phyloP scores from a whole-genome alignment of 1,140 invertebrate species.

The Piezodorus guildinii region DNA sequence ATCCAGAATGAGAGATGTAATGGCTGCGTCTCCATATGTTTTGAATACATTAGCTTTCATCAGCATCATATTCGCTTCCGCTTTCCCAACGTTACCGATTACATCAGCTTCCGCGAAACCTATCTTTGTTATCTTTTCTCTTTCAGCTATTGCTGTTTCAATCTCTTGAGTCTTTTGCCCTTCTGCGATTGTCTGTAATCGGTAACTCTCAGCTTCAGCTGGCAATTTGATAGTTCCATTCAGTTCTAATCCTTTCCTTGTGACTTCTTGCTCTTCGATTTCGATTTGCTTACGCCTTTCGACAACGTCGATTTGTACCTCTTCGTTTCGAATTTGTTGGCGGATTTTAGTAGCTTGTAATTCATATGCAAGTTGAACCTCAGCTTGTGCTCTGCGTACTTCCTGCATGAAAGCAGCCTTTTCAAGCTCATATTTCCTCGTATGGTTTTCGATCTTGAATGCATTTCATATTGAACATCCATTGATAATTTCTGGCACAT shows the following conservation, averaged over 20 bases:
- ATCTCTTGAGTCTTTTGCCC: constrained; percentile 88
- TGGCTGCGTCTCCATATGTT: constrained; percentile 92
- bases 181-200: constrained; percentile 79
- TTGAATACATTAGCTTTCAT: constrained; percentile 89
- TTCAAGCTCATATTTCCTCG: constrained; percentile 82
- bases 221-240: constrained; percentile 82
- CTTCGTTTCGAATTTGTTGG: constrained; percentile 89
- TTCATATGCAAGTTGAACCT: constrained; percentile 90
- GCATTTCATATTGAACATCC: constrained; percentile 92
- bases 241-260: constrained; percentile 84
- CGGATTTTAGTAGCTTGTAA: constrained; percentile 90
- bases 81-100: constrained; percentile 77
- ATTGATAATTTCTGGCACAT: constrained; percentile 92
- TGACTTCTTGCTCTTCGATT: constrained; percentile 88
- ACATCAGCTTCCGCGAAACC: constrained; percentile 83
- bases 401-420: constrained; percentile 94
- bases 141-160: constrained; percentile 79
- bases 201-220: constrained; percentile 87
- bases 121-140: constrained; percentile 77
- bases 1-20: constrained; percentile 82
- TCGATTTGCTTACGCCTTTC: constrained; percentile 88
- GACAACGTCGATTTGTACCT: constrained; percentile 92
- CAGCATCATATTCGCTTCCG: constrained; percentile 87
- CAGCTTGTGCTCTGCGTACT: constrained; percentile 94
- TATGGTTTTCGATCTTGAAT: constrained; percentile 91